These are phyloP conservation scores for Mormyrus iriodes DNA, from an alignment of 2,113 vertebrate species.

Conservation along the genomic window DNA sequence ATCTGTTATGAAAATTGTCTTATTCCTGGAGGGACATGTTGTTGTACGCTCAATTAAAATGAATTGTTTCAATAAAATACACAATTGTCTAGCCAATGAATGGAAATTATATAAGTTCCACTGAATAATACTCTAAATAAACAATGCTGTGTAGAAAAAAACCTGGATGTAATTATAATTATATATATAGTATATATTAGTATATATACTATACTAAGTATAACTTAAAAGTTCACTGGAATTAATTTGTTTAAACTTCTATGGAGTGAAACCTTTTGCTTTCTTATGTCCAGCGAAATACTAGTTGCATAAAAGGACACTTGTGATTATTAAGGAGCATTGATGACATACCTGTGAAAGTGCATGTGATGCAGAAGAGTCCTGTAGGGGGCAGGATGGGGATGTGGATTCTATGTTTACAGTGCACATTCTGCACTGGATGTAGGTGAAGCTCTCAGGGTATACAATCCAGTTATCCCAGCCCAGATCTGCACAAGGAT, in stretches of 20 bases:
- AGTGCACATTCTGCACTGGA: constrained; percentile 48
- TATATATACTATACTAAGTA: too few species aligned
- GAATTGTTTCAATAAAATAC: neutral
- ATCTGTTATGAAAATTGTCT: neutral
- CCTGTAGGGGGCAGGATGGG: constrained; percentile 28
- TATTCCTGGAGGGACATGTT: neutral
- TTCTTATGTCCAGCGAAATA: neutral
- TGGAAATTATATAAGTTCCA: neutral
- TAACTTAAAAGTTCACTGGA: neutral
- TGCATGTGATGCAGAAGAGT: neutral
- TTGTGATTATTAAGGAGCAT: neutral
- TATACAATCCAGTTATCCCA: constrained; percentile 64
- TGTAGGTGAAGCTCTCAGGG: constrained; percentile 51
- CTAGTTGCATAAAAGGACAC: neutral
- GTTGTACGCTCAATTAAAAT: neutral
- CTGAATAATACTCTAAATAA: neutral
- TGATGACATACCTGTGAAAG: constrained; percentile 42
- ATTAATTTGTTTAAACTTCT: neutral
- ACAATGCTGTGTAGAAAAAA: neutral
- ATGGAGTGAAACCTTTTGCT: neutral
- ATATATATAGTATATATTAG: too few species aligned
- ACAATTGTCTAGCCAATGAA: neutral
- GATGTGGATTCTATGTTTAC: neutral
- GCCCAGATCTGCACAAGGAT: constrained; percentile 52
- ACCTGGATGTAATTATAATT: neutral